These are phyloP conservation scores for Benitochromis conjunctus DNA, from an alignment of 2,113 vertebrate genomes.

Conservation along the genomic window DNA sequence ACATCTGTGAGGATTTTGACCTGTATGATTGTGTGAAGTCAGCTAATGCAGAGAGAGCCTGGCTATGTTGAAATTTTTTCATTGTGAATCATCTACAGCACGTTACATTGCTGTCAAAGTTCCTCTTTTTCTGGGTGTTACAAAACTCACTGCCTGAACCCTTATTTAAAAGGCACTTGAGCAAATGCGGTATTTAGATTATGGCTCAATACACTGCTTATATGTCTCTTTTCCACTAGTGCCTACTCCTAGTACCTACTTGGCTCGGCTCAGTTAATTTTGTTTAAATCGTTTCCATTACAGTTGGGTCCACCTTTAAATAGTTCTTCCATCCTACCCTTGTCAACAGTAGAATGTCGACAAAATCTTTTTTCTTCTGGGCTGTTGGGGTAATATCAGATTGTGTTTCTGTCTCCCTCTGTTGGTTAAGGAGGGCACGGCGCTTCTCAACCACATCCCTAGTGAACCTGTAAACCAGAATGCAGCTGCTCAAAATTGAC, in stretches of 20 bases:
- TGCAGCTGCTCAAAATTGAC: fast-evolving
- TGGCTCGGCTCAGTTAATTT: background rate
- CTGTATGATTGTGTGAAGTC: background rate
- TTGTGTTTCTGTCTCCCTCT: background rate
- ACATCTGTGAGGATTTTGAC: background rate
- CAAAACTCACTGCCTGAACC: background rate
- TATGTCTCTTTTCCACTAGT: background rate
- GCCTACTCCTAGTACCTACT: background rate
- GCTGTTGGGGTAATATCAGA: fast-evolving
- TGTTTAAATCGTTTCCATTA: background rate
- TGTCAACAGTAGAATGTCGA: background rate
- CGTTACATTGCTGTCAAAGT: background rate
- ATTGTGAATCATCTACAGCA: background rate
- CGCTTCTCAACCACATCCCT: background rate
- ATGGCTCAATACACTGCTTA: background rate
- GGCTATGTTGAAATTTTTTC: fast-evolving
- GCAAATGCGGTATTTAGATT: background rate
- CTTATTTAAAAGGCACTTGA: background rate
- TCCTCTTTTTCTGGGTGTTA: background rate
- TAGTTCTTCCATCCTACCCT: background rate
- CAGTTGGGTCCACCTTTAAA: background rate
- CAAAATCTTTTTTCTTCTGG: background rate
- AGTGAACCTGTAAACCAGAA: background rate
- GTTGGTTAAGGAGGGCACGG: background rate
- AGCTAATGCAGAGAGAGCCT: background rate